Evolutionary conservation across 2,888 invertebrate species (phyloP), one percentile per base, ranked within the genome.

Genomic region (Peribatodes rhomboidaria): DNA sequence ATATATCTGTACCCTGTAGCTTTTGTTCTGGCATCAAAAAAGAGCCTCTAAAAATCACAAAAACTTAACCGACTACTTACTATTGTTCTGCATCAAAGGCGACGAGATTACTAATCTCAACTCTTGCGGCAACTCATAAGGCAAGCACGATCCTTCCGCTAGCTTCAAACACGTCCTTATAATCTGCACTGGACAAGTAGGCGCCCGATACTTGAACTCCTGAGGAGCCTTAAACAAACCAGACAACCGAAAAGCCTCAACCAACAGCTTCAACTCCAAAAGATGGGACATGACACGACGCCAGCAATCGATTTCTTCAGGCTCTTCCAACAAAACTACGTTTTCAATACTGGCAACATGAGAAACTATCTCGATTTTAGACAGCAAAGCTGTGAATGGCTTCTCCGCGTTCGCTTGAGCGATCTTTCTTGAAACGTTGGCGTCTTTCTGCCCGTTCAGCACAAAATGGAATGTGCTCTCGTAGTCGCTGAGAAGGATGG

Each of bases 111-210:
- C 87, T 60, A 94, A 86, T 55, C 95, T 94, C 78, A 97, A 94
- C 76, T 96, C 95, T 50, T 94, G 90, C 1, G 95, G 95, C 72
- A 97, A 82, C 64, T 96, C 94, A 74, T 95, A 94, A 0, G 96
- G 96, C 41, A 93, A 89, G 39, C 94, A 88, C 4, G 94, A 88
- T 2, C 95, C 95, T 81, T 96, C 96, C 0, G 95, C 96, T 57
- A 96, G 80, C 76, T 93, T 94, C 70, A 95, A 86, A 69, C 95
- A 96, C 1, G 95, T 90, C 80, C 95, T 92, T 49, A 96, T 78
- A 42, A 95, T 93, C 76, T 95, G 94, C 39, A 96, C 89, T 0
- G 93, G 92, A 60, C 91, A 92, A 6, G 85, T 85, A 0, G 88
- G 86, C 6, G 84, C 80, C 50, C 89, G 79, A 55, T 83, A 87